Percentiles rank a stretch among this genome's conserved stretches.
Evolutionary conservation across 2,888 invertebrate genomes (phyloP).

Genomic region (Dioctria linearis): DNA sequence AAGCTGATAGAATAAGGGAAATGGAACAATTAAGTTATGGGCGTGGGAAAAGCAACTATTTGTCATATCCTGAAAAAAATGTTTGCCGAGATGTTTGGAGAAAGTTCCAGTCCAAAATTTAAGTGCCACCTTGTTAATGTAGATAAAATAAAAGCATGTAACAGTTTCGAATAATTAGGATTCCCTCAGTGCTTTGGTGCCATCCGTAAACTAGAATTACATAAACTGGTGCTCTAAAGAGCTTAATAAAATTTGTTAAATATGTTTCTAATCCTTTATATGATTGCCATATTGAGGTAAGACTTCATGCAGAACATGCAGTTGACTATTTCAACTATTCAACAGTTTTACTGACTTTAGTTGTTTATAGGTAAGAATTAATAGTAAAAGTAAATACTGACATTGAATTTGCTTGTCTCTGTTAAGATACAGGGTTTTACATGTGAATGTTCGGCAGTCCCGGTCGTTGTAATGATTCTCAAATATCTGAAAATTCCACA

Average conservation of each 20-base stretch:
- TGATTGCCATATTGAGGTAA: neutral
- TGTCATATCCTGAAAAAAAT: no score
- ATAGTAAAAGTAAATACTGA: no score
- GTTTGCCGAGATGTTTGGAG: no score
- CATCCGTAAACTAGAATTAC: neutral
- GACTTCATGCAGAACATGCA: neutral
- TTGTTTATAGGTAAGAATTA: neutral
- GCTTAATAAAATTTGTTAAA: neutral
- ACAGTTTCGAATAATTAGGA: neutral
- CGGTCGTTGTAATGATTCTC: neutral
- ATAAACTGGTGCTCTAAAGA: neutral
- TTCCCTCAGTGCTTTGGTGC: neutral
- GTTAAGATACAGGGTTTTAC: neutral
- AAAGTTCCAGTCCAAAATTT: no score
- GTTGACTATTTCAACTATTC: neutral
- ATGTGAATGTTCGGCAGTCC: neutral
- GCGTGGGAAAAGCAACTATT: no score
- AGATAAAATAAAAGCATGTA: no score
- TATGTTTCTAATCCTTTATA: neutral
- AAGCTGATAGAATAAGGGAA: no score
- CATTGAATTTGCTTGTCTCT: neutral
- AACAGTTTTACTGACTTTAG: neutral
- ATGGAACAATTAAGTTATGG: no score
- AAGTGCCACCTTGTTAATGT: no score
- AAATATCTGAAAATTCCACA: neutral